Evolutionary conservation across 2,888 invertebrate genomes (phyloP).

Genomic region (Drosophila acutilabella): DNA sequence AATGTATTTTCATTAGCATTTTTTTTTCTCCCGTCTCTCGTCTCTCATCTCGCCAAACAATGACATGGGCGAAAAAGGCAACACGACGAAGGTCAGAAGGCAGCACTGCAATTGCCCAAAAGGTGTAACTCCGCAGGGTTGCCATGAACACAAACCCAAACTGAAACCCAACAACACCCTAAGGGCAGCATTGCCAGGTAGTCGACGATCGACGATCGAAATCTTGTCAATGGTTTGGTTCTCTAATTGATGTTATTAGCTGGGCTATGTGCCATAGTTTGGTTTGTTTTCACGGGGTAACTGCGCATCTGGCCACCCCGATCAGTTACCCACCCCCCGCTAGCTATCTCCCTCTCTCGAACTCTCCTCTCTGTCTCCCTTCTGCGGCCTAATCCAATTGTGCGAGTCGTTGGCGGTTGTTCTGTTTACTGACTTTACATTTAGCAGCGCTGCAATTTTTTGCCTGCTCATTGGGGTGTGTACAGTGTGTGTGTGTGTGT

Average conservation of each 20-base stretch:
- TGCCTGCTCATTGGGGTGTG: slow-evolving; percentile 54
- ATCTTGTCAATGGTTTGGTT: slow-evolving; percentile 53
- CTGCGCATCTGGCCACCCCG: slow-evolving; percentile 57
- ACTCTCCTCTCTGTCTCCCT: neutral
- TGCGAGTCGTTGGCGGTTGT: slow-evolving; percentile 55
- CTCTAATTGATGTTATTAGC: slow-evolving; percentile 76
- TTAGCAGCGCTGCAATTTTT: slow-evolving; percentile 48
- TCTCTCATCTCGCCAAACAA: slow-evolving; percentile 40
- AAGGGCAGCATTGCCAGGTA: slow-evolving; percentile 56
- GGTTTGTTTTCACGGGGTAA: slow-evolving; percentile 14
- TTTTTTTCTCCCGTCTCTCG: slow-evolving; percentile 2
- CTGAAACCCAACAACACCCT: neutral
- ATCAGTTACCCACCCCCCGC: neutral
- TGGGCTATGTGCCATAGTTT: slow-evolving; percentile 35
- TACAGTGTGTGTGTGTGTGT: slow-evolving; percentile 29
- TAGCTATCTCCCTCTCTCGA: slow-evolving; percentile 5
- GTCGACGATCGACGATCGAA: slow-evolving; percentile 42
- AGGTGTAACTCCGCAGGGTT: slow-evolving; percentile 58
- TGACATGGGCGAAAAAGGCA: slow-evolving; percentile 47
- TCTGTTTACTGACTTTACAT: slow-evolving; percentile 54
- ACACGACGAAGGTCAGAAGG: slow-evolving; percentile 49
- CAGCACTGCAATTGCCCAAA: slow-evolving; percentile 51
- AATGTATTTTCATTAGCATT: slow-evolving; percentile 69
- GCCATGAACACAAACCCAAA: slow-evolving; percentile 21
- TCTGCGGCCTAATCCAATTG: slow-evolving; percentile 54